Conservation (phyloP, 2,113 vertebrate genomes). For the Spermophilus dauricus region DNA sequence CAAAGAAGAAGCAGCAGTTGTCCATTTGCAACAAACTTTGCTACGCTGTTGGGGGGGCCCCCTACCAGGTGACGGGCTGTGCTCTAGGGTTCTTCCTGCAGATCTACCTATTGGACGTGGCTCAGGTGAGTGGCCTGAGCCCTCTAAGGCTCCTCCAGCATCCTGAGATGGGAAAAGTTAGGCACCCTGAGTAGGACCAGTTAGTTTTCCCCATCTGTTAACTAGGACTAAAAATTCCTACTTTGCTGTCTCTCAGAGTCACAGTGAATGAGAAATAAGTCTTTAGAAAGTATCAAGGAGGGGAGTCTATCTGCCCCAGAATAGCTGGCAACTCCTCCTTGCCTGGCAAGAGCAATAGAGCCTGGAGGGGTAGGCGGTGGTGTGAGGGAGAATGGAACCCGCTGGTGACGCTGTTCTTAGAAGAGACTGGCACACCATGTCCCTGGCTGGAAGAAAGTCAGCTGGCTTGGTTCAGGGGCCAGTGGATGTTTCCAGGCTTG, state of each 20-base stretch:
- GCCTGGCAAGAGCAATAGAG: slow-evolving; percentile 62
- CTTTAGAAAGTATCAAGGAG: slow-evolving; percentile 35
- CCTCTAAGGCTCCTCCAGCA: not conserved
- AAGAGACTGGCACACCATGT: slow-evolving; percentile 76
- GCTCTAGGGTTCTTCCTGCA: slow-evolving; percentile 97
- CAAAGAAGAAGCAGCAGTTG: slow-evolving; percentile 86
- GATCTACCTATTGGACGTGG: slow-evolving; percentile 96
- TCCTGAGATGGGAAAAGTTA: not conserved
- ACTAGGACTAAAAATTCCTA: slow-evolving; percentile 15
- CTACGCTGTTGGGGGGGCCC: slow-evolving; percentile 95
- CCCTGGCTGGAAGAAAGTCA: slow-evolving; percentile 62
- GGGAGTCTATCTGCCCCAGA: not conserved
- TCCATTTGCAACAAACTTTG: slow-evolving; percentile 94
- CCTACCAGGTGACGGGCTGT: slow-evolving; percentile 96
- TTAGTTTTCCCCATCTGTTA: slow-evolving; percentile 18
- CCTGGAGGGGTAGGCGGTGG: slow-evolving; percentile 36
- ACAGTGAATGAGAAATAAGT: slow-evolving; percentile 7
- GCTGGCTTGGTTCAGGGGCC: slow-evolving; percentile 41
- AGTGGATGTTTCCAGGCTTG: slow-evolving; percentile 17
- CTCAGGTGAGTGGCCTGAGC: slow-evolving; percentile 90
- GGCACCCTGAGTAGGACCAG: not conserved
- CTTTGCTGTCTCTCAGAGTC: slow-evolving; percentile 44
- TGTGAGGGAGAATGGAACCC: slow-evolving; percentile 30
- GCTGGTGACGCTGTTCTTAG: slow-evolving; percentile 64
- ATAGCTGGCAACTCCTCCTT: slow-evolving; percentile 38